Base-by-base conservation (phyloP, 2,888 invertebrate species). In the Cataglyphis livida region DNA sequence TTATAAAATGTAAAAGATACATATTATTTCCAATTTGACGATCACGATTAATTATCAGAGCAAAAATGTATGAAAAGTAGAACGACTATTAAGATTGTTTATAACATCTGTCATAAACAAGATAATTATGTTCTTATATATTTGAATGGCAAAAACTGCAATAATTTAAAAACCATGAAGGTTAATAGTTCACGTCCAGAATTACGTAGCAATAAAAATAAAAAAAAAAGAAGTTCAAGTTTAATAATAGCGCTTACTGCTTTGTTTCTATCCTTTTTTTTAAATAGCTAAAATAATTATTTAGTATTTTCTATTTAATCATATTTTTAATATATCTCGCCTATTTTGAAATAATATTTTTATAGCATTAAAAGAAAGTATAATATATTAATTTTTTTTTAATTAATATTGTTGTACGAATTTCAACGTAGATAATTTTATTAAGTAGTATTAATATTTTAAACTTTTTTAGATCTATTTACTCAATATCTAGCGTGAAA, bases 341-440 rank as follows among this genome's bases (percentile, higher is more conserved):
- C 7, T 9, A 10, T 32, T n/a, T 78, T 70, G 59, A 44, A 59
- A 57, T 78, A 25, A 59, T 35, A 35, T 78, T 44, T 70, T 44
- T 59, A 35, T 4, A 12, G 9, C 15, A 21, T 18, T 18, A 12
- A 38, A 48, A 32, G 4, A 7, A 57, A 68, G n/a, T 18, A n/a
- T 28, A 59, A 38, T 48, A 48, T 48, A 48, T 0, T 18, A 5
- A 44, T 3, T 44, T 15, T 41, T 15, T 41, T n/a, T 68, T 59
- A 21, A n/a, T 35, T 70, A 59, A 76, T 15, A 5, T 3, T 12
- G 9, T 15, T 35, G 9, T 18, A 32, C 1, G 18, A 59, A 79
- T 25, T 7, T 71, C 10, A n/a, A 61, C 3, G 3, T 25, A 18
- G 4, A 7, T 21, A 35, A 79, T 25, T 59, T 35, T 12, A 18